These are phyloP conservation scores for Idaea biselata DNA, from an alignment of 2,888 invertebrate genomes.

Conservation along the genomic window DNA sequence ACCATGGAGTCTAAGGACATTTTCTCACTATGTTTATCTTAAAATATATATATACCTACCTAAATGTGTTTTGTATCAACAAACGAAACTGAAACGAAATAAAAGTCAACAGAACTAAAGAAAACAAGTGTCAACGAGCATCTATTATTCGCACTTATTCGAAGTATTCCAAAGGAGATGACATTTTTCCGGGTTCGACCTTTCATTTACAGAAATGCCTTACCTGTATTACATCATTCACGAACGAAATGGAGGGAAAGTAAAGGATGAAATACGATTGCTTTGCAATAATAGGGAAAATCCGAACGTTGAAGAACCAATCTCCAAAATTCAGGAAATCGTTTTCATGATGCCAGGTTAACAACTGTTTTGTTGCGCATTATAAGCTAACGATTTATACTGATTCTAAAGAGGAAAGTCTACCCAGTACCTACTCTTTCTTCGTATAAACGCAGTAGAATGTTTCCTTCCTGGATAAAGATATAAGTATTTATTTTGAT, in stretches of 20 bases:
- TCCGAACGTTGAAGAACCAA: constrained; percentile 28
- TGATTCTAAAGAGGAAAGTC: too few relatives aligned
- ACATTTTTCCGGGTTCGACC: constrained; percentile 31
- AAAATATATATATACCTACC: constrained; percentile 3
- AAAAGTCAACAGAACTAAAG: constrained; percentile 13
- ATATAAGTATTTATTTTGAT: too few relatives aligned
- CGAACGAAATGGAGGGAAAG: constrained; percentile 28
- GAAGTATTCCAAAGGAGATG: constrained; percentile 21
- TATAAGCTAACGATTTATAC: not conserved
- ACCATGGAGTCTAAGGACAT: too few relatives aligned
- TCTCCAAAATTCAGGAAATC: constrained; percentile 25
- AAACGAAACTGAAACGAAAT: constrained; percentile 12
- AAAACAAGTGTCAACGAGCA: constrained; percentile 22
- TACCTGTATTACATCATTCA: constrained; percentile 31
- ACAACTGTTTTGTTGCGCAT: not conserved
- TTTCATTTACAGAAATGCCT: constrained; percentile 29
- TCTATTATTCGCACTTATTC: constrained; percentile 31
- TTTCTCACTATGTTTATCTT: not conserved
- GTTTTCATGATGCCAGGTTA: constrained; percentile 12
- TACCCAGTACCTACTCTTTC: too few relatives aligned
- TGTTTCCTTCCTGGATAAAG: too few relatives aligned
- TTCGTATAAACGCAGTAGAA: too few relatives aligned
- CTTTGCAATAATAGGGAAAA: constrained; percentile 28
- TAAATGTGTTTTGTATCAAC: constrained; percentile 11
- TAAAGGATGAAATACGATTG: constrained; percentile 33